Evolutionary conservation across 2,888 invertebrate genomes (phyloP).

Genomic region (Ennomos erosarius): DNA sequence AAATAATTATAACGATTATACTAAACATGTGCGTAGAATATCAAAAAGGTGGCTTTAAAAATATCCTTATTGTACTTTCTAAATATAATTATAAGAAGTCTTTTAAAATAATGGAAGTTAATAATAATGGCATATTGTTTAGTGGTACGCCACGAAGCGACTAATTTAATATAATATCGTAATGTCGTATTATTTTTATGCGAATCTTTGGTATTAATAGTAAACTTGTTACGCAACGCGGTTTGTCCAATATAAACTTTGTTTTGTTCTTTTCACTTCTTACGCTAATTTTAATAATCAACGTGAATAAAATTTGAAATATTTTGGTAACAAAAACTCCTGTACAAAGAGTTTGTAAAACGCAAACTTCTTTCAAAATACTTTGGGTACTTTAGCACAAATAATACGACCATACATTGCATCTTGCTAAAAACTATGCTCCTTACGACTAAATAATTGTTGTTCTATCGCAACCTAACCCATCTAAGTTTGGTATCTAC

Average conservation of each 20-base stretch:
- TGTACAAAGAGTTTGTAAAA: no score
- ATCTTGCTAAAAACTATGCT: not conserved
- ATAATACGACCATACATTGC: slow-evolving; percentile 16
- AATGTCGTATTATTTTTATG: slow-evolving; percentile 17
- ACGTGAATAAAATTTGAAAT: no score
- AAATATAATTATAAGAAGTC: slow-evolving; percentile 28
- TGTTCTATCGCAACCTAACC: slow-evolving; percentile 7
- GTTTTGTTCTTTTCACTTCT: no score
- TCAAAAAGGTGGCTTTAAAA: slow-evolving; percentile 16
- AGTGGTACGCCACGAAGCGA: not conserved
- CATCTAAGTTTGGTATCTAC: slow-evolving; percentile 6
- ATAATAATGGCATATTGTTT: slow-evolving; percentile 13
- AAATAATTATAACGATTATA: slow-evolving; percentile 22
- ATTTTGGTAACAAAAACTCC: no score
- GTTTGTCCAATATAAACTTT: no score
- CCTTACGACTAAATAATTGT: slow-evolving; percentile 7
- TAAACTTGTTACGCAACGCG: not conserved
- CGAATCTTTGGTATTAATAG: slow-evolving; percentile 15
- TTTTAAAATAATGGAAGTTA: slow-evolving; percentile 25
- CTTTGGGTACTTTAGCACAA: not conserved
- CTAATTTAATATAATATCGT: slow-evolving; percentile 7
- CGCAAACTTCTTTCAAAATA: no score
- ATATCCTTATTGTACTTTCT: slow-evolving; percentile 19
- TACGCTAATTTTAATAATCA: no score
- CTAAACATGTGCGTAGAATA: slow-evolving; percentile 32